Percentiles rank a stretch among this genome's conserved stretches.
Evolutionary conservation across 2,888 invertebrate species (phyloP).

Genomic region (Germaria angustata): DNA sequence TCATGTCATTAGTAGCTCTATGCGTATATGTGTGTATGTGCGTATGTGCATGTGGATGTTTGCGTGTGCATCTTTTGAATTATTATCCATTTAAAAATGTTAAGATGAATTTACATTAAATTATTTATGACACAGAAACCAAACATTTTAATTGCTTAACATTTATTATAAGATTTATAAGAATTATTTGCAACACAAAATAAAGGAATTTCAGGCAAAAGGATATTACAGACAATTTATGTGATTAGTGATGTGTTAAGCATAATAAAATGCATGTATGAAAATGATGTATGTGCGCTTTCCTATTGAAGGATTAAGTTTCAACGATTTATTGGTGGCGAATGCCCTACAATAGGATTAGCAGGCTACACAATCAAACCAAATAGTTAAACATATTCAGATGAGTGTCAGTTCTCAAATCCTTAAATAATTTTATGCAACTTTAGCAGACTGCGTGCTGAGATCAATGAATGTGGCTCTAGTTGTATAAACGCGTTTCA

Average conservation of each 20-base stretch:
- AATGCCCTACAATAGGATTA: slow-evolving; percentile 7
- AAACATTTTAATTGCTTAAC: slow-evolving; percentile 66
- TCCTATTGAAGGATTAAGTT: slow-evolving; percentile 28
- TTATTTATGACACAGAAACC: slow-evolving; percentile 65
- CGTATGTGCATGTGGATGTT: not conserved
- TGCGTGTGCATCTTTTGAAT: slow-evolving; percentile 46
- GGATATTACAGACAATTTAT: slow-evolving; percentile 60
- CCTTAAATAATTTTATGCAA: too few relatives aligned
- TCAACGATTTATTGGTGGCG: slow-evolving; percentile 33
- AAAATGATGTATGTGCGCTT: slow-evolving; percentile 32
- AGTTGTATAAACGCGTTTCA: too few relatives aligned
- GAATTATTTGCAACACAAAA: slow-evolving; percentile 43
- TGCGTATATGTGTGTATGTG: not conserved
- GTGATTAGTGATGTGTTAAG: slow-evolving; percentile 59
- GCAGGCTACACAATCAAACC: not conserved
- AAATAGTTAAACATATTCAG: not conserved
- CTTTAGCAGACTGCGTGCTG: too few relatives aligned
- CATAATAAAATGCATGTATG: slow-evolving; percentile 53
- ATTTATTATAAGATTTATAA: slow-evolving; percentile 65
- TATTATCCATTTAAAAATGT: slow-evolving; percentile 64
- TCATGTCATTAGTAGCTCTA: slow-evolving; percentile 60
- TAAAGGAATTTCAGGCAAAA: slow-evolving; percentile 39
- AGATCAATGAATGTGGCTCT: too few relatives aligned
- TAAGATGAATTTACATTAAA: slow-evolving; percentile 67
- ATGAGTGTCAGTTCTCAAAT: too few relatives aligned